Evolutionary conservation across 2,797 vertebrate genomes (phyloP), one percentile per base, ranked within the genome.

Genomic region (Phyllotis vaccarum): DNA sequence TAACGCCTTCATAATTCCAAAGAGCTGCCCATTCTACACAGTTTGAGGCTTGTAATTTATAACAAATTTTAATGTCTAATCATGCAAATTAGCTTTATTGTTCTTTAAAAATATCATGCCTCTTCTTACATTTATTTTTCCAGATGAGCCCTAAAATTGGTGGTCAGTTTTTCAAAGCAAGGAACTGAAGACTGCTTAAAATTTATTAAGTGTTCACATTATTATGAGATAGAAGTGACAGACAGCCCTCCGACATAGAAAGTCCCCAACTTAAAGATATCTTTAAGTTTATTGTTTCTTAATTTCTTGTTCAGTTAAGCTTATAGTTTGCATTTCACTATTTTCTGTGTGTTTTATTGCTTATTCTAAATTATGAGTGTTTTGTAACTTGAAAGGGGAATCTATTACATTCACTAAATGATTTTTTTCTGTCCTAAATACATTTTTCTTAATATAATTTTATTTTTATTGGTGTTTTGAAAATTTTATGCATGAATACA

Each of bases 91-190:
- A 16, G 40, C 2, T 14, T 83, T 6, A 60, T 87, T 91, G 34
- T 5, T 49, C 22, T 58, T 80, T 13, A 49, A 49, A 93, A 86
- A 62, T 62, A 68, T 10, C 11, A 75, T 94, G 37, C 19, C 34
- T 31, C 76, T 81, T 92, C 27, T 86, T 66, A 6, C 3, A 79
- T 74, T 93, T 70, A 79, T 75, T 93, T 96, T 94, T 92, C 37
- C 52, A 86, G 43, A 46, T 79, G 21, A 81, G 52, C 49, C 91
- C 74, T 79, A 79, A 52, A 87, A 88, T 58, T 75, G 60, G 40
- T 94, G 34, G 14, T 40, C 37, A 60, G 8, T 60, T 81, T 90
- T 94, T 90, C 34, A 94, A 74, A 75, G 1, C 80, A 95, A 95
- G 10, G 91, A 29, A 16, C 6, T 81, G 16, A 72, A 49, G n/a